Evolutionary conservation across 2,888 invertebrate genomes (phyloP).

Genomic region (Amiota communis): DNA sequence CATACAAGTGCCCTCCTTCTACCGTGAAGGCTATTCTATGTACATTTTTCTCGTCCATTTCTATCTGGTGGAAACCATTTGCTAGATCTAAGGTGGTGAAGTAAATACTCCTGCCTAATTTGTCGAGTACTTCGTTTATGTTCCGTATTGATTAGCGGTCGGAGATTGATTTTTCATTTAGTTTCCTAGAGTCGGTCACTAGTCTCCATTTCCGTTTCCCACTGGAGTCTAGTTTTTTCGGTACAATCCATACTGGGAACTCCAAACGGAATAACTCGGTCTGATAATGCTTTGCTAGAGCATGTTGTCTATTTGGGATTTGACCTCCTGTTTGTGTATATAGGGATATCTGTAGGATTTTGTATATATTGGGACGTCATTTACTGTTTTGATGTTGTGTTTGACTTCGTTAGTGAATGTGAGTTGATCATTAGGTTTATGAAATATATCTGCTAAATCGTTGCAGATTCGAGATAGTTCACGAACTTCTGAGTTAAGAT

Average conservation of each 20-base stretch:
- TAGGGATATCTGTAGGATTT: slow-evolving; percentile 12
- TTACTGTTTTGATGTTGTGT: neutral
- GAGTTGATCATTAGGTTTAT: too few relatives aligned
- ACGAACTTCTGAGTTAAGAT: too few relatives aligned
- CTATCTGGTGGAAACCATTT: slow-evolving; percentile 19
- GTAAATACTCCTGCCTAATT: neutral
- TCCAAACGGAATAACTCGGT: slow-evolving; percentile 10
- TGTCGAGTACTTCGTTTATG: slow-evolving; percentile 27
- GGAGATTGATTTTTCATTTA: slow-evolving; percentile 14
- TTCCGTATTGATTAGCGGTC: slow-evolving; percentile 35
- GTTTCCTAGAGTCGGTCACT: slow-evolving; percentile 7
- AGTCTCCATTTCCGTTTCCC: slow-evolving; percentile 25
- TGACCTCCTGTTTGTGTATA: too few relatives aligned
- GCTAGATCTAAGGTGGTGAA: too few relatives aligned
- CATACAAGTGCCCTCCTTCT: too few relatives aligned
- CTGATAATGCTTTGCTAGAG: too few relatives aligned
- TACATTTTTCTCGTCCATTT: neutral
- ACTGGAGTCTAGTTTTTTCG: neutral
- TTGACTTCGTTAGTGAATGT: too few relatives aligned
- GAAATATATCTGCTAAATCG: too few relatives aligned
- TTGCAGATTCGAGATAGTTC: too few relatives aligned
- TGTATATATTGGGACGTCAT: neutral
- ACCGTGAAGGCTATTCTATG: slow-evolving; percentile 37
- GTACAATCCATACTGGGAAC: slow-evolving; percentile 34
- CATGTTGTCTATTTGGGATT: neutral